Evolutionary conservation across 2,797 vertebrate species (phyloP), one percentile per base, ranked within the genome.

Genomic region (Rhinatrema bivittatum): DNA sequence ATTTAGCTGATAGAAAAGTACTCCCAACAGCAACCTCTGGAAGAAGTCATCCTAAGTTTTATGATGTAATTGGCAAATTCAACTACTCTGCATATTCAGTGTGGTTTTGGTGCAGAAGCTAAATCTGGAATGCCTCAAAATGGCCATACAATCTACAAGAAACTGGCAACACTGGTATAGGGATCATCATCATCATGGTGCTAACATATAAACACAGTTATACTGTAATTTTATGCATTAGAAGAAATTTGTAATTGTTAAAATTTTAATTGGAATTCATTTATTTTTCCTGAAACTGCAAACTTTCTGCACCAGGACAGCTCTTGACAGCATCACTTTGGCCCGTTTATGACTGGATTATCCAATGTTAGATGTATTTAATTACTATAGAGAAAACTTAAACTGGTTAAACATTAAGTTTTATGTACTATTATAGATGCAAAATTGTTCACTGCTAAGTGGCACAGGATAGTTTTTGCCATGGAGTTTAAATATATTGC

Each of bases 1-100:
- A 40, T 86, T 83, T 54, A 82, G 81, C 62, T 81, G 78, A 60
- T 75, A 73, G 29, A 60, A 58, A 47, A 42, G 26, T 43, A 31
- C 39, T 39, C 44, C 46, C 5, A 5, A 56, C 36, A 7, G 44
- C 25, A 7, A 50, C 29, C 16, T 42, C 56, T 36, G 58, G 45
- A 53, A 48, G 43, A 20, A n/a, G n/a, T n/a, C n/a, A n/a, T n/a
- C n/a, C 26, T 43, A 1, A 18, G 2, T n/a, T 47, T 37, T 62
- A 34, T 39, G 27, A 42, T 53, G 42, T 48, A 34, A 20, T 60
- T 3, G 0, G 10, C 21, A 49, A 46, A 50, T 29, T 24, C 42
- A 36, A 11, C 55, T 57, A 36, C 50, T 58, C 53, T 66, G 42
- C 50, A 53, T 46, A 56, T 19, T 49, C 20, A 52, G 21, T 16